These are phyloP conservation scores for Lamellibrachia luymesi DNA, from an alignment of 1,140 invertebrate genomes.

Conservation along the genomic window DNA sequence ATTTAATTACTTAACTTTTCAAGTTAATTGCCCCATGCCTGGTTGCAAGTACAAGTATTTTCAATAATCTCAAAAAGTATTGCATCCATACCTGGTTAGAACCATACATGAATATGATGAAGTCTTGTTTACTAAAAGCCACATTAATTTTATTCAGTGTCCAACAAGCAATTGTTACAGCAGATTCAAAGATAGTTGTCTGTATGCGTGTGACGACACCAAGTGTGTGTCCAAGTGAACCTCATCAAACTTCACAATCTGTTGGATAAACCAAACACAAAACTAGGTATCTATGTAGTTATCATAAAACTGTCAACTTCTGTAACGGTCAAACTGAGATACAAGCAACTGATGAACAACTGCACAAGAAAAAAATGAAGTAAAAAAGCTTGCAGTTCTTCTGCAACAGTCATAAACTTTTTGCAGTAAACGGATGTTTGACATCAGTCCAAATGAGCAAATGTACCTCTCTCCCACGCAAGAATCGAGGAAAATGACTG, in stretches of 20 bases:
- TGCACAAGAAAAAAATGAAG: background rate
- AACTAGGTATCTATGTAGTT: background rate
- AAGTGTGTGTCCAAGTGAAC: background rate
- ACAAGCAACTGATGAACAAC: background rate
- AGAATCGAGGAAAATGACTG: background rate
- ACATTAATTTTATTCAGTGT: background rate
- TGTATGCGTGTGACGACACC: background rate
- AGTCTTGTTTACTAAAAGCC: background rate
- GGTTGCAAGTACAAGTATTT: too few species aligned
- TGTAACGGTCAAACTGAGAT: background rate
- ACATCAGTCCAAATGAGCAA: background rate
- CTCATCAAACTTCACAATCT: background rate
- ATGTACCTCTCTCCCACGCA: background rate
- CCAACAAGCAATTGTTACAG: background rate
- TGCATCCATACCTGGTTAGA: too few species aligned
- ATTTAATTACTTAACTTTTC: too few species aligned
- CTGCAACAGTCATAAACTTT: background rate
- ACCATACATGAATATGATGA: background rate
- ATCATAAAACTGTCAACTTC: background rate
- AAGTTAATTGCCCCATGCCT: too few species aligned
- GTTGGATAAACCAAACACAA: background rate
- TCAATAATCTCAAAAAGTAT: too few species aligned
- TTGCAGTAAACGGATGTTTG: background rate
- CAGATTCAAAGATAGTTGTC: constrained; percentile 5
- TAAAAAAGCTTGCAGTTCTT: background rate